Evolutionary conservation across 1,140 invertebrate genomes (phyloP).

Genomic region (Planococcus citri): DNA sequence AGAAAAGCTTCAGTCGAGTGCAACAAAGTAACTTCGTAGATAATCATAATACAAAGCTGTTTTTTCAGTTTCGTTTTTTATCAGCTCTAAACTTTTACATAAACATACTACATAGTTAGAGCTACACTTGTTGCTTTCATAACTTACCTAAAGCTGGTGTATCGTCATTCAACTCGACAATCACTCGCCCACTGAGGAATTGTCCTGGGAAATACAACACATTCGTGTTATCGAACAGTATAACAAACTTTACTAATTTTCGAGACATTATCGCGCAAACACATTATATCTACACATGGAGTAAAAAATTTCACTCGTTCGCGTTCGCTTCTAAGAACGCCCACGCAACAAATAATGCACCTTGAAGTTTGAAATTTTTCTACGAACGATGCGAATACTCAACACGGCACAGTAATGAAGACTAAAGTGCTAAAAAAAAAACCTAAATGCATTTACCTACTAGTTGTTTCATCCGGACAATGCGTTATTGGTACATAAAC

Average conservation of each 20-base stretch:
- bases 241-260: conserved; percentile 83
- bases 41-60: too few relatives aligned
- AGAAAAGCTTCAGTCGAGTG: too few relatives aligned
- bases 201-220: conserved; percentile 83
- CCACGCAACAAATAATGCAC: neutral
- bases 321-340: neutral
- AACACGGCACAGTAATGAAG: neutral
- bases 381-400: neutral
- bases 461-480: neutral
- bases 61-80: too few relatives aligned
- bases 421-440: neutral
- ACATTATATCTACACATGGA: too few relatives aligned
- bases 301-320: neutral
- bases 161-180: conserved; percentile 84
- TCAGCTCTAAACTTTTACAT: too few relatives aligned
- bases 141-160: conserved; percentile 69
- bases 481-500: neutral
- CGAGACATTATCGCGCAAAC: conserved; percentile 46
- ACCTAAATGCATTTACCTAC: neutral
- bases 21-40: too few relatives aligned
- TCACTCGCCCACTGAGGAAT: conserved; percentile 78
- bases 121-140: too few relatives aligned
- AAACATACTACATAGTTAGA: too few relatives aligned
- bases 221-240: conserved; percentile 86
- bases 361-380: neutral